Percentiles rank a stretch among this genome's conserved stretches.
Evolutionary conservation across 2,113 vertebrate genomes (phyloP).

Genomic region (Neodontobutis hainanensis): DNA sequence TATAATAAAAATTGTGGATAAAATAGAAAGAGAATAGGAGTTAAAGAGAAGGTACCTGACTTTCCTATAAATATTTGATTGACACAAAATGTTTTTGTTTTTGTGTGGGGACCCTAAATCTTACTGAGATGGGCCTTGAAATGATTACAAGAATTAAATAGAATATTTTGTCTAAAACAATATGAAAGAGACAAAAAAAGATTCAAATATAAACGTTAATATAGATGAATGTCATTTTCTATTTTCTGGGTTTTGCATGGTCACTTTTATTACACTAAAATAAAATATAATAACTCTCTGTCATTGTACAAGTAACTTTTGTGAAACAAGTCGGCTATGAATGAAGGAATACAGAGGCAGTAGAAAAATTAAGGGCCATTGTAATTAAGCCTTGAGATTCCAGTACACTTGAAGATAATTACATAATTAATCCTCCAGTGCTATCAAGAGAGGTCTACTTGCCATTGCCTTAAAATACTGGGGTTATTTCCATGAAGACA

Average conservation of each 20-base stretch:
- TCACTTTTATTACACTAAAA: constrained; percentile 30
- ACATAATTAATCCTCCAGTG: constrained; percentile 68
- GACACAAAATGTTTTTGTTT: constrained; percentile 33
- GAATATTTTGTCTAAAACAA: constrained; percentile 9
- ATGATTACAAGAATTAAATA: constrained; percentile 15
- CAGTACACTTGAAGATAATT: constrained; percentile 65
- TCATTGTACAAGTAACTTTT: constrained; percentile 42
- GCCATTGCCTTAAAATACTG: constrained; percentile 34
- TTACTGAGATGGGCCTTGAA: not conserved
- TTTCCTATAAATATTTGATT: constrained; percentile 45
- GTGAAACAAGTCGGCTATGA: constrained; percentile 58
- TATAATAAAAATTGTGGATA: too few relatives aligned
- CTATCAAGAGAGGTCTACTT: constrained; percentile 38
- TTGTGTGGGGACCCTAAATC: constrained; percentile 30
- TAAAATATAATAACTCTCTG: constrained; percentile 41
- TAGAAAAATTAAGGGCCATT: constrained; percentile 66
- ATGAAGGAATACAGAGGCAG: constrained; percentile 50
- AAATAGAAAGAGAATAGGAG: constrained; percentile 47
- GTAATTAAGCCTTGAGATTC: constrained; percentile 66
- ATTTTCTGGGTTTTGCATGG: not conserved
- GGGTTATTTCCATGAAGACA: constrained; percentile 26
- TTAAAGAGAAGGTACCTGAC: constrained; percentile 62
- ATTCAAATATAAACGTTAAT: not conserved
- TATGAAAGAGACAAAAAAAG: not conserved
- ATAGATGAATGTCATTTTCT: constrained; percentile 10